These are phyloP conservation scores for Augiades crinisus DNA, from an alignment of 2,888 invertebrate species.

Conservation along the genomic window DNA sequence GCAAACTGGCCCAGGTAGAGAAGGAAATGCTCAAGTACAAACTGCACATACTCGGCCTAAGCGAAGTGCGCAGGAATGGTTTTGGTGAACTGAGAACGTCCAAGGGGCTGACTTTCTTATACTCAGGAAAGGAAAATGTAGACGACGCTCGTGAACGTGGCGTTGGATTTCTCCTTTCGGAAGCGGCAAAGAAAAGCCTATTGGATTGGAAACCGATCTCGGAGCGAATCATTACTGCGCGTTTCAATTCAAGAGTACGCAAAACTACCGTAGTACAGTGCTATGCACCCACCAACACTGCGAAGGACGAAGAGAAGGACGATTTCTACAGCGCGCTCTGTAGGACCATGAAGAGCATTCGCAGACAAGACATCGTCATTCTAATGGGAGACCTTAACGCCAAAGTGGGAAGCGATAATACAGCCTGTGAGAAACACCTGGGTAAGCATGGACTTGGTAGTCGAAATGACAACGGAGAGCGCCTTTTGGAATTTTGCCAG, in stretches of 20 bases:
- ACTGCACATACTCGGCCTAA: constrained; percentile 18
- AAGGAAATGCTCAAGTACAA: constrained; percentile 16
- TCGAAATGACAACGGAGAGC: constrained; percentile 22
- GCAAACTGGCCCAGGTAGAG: constrained; percentile 24
- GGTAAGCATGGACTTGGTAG: neutral
- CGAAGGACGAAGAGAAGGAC: neutral
- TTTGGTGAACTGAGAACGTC: constrained; percentile 28
- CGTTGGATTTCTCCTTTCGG: constrained; percentile 20
- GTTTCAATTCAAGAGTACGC: too few species aligned
- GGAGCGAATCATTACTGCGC: constrained; percentile 24
- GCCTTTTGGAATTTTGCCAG: constrained; percentile 18
- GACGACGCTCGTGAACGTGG: constrained; percentile 17
- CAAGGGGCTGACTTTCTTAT: constrained; percentile 12
- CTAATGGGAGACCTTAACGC: too few species aligned
- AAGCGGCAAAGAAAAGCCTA: constrained; percentile 7
- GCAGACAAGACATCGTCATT: neutral
- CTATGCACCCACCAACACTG: constrained; percentile 1
- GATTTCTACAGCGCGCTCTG: constrained; percentile 3
- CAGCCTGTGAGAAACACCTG: neutral
- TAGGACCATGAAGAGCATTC: neutral
- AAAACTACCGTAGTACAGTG: constrained; percentile 1
- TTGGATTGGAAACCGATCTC: constrained; percentile 25
- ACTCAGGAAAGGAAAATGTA: constrained; percentile 24
- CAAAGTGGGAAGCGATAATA: neutral
- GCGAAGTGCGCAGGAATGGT: constrained; percentile 18